phyloP scores from a whole-genome alignment of 2,797 vertebrate genomes.

The Ptychadena robeensis region DNA sequence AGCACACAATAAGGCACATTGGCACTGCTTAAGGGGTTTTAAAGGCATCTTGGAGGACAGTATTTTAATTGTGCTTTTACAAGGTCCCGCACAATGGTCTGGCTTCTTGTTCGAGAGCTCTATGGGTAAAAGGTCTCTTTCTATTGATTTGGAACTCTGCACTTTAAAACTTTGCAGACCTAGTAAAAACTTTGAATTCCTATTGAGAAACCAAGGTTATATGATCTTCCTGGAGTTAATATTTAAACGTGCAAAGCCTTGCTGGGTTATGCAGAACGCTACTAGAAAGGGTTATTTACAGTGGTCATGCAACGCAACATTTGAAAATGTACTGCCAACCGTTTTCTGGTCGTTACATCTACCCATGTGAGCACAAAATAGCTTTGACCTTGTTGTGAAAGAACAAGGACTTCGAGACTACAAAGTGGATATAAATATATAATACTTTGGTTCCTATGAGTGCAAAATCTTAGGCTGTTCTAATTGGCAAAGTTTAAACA shows the following conservation, averaged over 20 bases:
- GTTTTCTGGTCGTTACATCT: not conserved
- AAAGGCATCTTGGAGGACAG: not conserved
- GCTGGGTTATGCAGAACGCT: not conserved
- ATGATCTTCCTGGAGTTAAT: not conserved
- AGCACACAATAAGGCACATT: slow-evolving; percentile 26
- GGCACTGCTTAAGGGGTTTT: not conserved
- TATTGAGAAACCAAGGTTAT: slow-evolving; percentile 2
- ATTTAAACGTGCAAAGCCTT: not conserved
- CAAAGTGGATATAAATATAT: not conserved
- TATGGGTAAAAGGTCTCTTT: not conserved
- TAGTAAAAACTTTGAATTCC: slow-evolving; percentile 16
- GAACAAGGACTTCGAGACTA: no score
- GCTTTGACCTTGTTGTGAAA: no score
- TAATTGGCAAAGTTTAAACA: not conserved
- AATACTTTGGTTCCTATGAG: not conserved
- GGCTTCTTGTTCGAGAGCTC: not conserved
- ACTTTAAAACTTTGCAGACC: slow-evolving; percentile 12
- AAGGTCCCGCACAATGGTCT: not conserved
- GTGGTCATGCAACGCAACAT: not conserved
- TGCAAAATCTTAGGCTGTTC: not conserved
- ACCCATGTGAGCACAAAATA: not conserved
- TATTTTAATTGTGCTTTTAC: not conserved
- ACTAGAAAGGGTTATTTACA: slow-evolving; percentile 6
- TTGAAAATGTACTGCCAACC: no score
- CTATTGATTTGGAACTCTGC: slow-evolving; percentile 17